These are phyloP conservation scores for Eurystomus glaucurus DNA, from an alignment of 2,797 vertebrate genomes.

Conservation along the genomic window DNA sequence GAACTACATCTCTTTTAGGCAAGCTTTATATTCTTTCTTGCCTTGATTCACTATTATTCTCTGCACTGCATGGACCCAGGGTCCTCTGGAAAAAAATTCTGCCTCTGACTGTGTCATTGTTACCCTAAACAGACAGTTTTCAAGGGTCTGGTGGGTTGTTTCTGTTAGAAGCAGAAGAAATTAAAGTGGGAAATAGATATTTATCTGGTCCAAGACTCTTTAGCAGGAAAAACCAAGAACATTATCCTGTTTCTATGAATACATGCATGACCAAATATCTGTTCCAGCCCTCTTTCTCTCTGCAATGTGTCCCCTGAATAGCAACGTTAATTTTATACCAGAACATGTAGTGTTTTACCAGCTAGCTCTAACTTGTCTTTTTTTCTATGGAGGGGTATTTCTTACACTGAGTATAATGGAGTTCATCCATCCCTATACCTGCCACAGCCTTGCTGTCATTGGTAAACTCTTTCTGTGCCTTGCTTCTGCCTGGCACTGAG, in stretches of 20 bases:
- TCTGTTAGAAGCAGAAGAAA: neutral
- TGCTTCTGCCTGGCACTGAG: neutral
- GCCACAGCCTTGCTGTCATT: neutral
- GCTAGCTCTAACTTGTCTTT: neutral
- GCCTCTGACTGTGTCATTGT: slow-evolving; percentile 16
- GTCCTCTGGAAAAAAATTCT: neutral
- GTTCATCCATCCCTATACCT: neutral
- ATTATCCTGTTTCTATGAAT: neutral
- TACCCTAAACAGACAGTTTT: neutral
- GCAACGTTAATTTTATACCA: neutral
- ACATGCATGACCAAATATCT: neutral
- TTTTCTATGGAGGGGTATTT: neutral
- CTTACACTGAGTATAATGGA: accelerated
- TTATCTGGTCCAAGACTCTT: neutral
- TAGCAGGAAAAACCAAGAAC: neutral
- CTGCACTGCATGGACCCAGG: neutral
- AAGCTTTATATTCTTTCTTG: neutral
- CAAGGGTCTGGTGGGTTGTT: neutral
- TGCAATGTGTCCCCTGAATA: neutral
- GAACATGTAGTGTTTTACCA: neutral
- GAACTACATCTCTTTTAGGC: neutral
- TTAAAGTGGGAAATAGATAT: neutral
- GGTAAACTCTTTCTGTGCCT: neutral
- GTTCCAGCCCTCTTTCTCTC: neutral
- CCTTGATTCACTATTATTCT: slow-evolving; percentile 53